Base-by-base conservation (phyloP, 2,113 vertebrate genomes). In the Onychostruthus taczanowskii region DNA sequence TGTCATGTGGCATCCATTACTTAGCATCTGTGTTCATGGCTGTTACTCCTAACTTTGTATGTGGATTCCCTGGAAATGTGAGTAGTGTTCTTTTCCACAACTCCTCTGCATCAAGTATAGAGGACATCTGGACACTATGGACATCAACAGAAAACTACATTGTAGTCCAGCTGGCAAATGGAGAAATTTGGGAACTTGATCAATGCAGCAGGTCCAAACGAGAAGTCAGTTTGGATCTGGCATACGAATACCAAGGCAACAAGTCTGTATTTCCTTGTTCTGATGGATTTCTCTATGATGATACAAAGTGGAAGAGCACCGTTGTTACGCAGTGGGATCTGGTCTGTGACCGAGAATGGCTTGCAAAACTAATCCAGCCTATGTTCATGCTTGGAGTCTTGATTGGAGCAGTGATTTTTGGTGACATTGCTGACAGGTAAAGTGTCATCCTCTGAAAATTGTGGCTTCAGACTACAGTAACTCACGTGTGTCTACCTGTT, bases 1-100 rank as follows among this genome's bases (percentile, higher is more conserved):
- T 98, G 31, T 97, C 99, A 35, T 99, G 99, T 93, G 99, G 99
- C 50, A 99, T 99, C 94, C 99, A 99, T 94, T 99, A 99, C 96
- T 97, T 99, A 96, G 97, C 99, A 10, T 99, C 99, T 10, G 99
- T 99, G 55, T 99, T 99, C 96, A 96, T 99, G 94, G 98, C 98
- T 73, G 97, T 98, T 78, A 98, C 98, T 20, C 99, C 99, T 14
- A 98, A 98, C 82, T 98, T 99, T 94, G 84, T 98, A 61, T 99
- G 98, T 91, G 94, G 88, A 4, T 88, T 97, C 66, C 97, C 98
- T 7, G 97, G 97, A 92, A 99, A 99, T 80, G 97, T 99, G 92
- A 99, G 98, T 23, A 90, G 76, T 8, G 92, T 98, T 88, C 95
- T 99, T 44, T 98, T 98, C 33, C 95, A 94, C 64, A 99, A 99